Base-by-base conservation (phyloP, 2,797 vertebrate genomes). In the Smutsia temminckii region DNA sequence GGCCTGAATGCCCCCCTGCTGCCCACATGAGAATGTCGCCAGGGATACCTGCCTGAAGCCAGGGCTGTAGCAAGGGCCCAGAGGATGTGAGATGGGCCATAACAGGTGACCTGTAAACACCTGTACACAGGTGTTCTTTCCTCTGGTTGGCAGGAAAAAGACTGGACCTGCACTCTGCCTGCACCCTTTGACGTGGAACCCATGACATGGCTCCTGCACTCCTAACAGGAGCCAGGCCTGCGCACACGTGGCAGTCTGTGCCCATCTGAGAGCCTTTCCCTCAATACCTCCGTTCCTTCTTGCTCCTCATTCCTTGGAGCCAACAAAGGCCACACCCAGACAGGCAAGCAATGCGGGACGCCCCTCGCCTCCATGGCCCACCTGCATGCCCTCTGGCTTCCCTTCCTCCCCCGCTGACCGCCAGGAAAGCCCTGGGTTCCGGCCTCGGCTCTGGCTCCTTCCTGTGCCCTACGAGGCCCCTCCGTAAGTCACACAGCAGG, bases 311-410 rank as follows among this genome's bases (percentile, higher is more conserved):
- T 16, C 37, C 27, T 51, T 51, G 0, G 17, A n/a, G 37, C 12
- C 37, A 11, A 21, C 1, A 11, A 29, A 32, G 37, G 16, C 51
- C 13, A 4, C 51, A 53, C 53, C 27, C 32, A 13, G 14, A 49
- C 3, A 32, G 37, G 8, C 14, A 9, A 14, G 75, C 7, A 8
- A 16, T 2, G 8, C 75, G 5, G 2, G 8, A 14, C 53, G 53
- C 42, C 16, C 21, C 51, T 7, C 69, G 7, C 7, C 14, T 3
- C 51, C 40, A 12, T 46, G 46, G 46, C 11, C 51, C 3, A 40
- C 14, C 16, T 0, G 23, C 3, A 4, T 9, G 1, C 40, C 8
- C 17, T 3, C 16, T 12, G 0, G 75, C n/a, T 8, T 42, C 51
- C 25, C 20, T 37, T 37, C 49, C 14, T 21, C 53, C 5, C 4